Evolutionary conservation across 2,888 invertebrate genomes (phyloP), one percentile per base, ranked within the genome.

Genomic region (Agrenia bidenticulata): DNA sequence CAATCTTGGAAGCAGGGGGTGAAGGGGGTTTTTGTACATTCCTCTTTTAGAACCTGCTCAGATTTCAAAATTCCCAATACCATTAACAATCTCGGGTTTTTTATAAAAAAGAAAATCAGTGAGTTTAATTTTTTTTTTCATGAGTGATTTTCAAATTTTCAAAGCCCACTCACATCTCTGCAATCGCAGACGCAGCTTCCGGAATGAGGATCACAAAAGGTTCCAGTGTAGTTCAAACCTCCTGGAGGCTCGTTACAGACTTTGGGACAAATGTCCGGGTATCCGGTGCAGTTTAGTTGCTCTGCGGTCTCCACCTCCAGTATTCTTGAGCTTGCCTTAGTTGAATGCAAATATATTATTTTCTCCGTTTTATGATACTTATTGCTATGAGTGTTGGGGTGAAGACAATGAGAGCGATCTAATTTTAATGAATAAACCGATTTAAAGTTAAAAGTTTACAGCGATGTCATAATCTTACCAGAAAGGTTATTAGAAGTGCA

Each of bases 111-210:
- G 9, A 19, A 17, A 17, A 49, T 49, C 49, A 49, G 7, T 7
- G n/a, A n/a, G n/a, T n/a, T 55, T 32, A 55, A 32, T 15, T 15
- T n/a, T 32, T 11, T 55, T 51, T 51, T 21, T 21, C 2, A 21
- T 4, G n/a, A 45, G 2, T 45, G n/a, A 45, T 45, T 17, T 17
- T 9, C 4, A 45, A 45, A 17, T 19, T 9, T 45, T 19, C 15
- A 51, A 23, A 23, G 51, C 4, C 11, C 4, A 54, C 68, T 67
- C 71, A 75, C 75, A 67, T 73, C 68, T 53, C 75, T 64, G 51
- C 75, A 75, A 56, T 75, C 75, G 45, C 75, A 75, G 17, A 75
- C 49, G 24, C 75, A 75, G 63, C 41, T 70, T 24, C 75, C 75
- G 41, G 60, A 62, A 5, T n/a, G 2, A 2, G 41, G 4, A 39